Evolutionary conservation across 1,140 invertebrate genomes (phyloP), one percentile per base, ranked within the genome.

Genomic region (Telenomus remus): DNA sequence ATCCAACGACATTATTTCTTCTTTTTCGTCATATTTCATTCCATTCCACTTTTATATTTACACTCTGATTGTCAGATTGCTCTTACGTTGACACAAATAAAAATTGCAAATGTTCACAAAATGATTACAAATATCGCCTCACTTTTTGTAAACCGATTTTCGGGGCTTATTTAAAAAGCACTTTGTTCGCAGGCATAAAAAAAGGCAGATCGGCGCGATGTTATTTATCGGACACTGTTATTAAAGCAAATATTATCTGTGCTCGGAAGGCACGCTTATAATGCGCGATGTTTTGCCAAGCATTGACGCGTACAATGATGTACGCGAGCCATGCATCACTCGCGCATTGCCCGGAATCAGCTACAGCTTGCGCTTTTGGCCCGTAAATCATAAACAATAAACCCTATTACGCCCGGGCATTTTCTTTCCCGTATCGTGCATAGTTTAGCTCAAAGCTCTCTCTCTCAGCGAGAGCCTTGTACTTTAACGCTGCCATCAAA

Each of bases 321-420:
- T 61, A 78, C 76, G 55, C 65, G 56, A 39, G 33, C 65, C 50
- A 74, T 78, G 64, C 50, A 78, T 78, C 65, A 74, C 39, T 44
- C 57, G 37, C 59, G 56, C 64, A 70, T 78, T 77, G 46, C 56
- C 69, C 50, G 50, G 76, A 73, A 78, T 78, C 69, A 63, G 55
- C 64, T 64, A 34, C 69, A 78, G 76, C 76, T 72, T 71, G 70
- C 39, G 75, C 64, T 72, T 71, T 61, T 69, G 69, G 69, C 76
- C 76, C 70, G 47, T 74, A 78, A 78, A 78, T 78, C 76, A 78
- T 59, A 71, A 76, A 74, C 70, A 74, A 73, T 74, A 70, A 72
- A 70, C 60, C 59, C 14, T 59, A 66, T 70, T 70, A 74, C 13
- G 66, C 12, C 14, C 48, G 51, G 63, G 27, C 50, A 66, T 78